These are phyloP conservation scores for Muntiacus muntjak DNA, from an alignment of 2,113 vertebrate species.

Conservation along the genomic window DNA sequence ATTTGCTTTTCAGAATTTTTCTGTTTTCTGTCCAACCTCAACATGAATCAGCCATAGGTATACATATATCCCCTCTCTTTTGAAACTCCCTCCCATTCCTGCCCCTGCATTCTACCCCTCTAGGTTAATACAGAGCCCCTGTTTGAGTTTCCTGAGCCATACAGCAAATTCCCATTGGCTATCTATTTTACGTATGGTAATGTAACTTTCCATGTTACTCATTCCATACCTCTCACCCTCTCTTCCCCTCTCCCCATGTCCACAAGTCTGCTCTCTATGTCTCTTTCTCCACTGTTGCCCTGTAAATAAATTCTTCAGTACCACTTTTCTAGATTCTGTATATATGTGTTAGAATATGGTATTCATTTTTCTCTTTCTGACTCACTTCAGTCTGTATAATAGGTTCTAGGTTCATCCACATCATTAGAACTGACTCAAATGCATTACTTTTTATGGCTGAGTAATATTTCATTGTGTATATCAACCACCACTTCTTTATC, in stretches of 20 bases:
- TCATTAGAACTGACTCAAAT: neutral
- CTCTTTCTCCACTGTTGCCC: neutral
- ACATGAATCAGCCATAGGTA: neutral
- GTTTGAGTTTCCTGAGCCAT: neutral
- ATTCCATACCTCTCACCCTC: neutral
- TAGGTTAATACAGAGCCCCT: neutral
- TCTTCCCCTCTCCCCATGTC: neutral
- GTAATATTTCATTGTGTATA: neutral
- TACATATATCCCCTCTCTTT: neutral
- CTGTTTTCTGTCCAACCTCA: neutral
- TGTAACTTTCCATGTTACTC: neutral
- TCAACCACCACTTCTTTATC: neutral
- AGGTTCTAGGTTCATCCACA: neutral
- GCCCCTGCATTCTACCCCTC: accelerated
- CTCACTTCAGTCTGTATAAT: neutral
- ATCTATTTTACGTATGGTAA: neutral
- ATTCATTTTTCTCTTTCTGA: neutral
- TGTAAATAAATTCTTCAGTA: neutral
- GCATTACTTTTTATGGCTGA: neutral
- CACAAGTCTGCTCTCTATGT: neutral
- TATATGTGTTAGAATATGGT: neutral
- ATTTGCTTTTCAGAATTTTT: neutral
- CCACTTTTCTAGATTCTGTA: neutral
- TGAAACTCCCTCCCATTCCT: neutral
- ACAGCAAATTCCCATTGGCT: neutral